phyloP scores from a whole-genome alignment of 1,140 invertebrate genomes.

The Drosophila prosaltans region DNA sequence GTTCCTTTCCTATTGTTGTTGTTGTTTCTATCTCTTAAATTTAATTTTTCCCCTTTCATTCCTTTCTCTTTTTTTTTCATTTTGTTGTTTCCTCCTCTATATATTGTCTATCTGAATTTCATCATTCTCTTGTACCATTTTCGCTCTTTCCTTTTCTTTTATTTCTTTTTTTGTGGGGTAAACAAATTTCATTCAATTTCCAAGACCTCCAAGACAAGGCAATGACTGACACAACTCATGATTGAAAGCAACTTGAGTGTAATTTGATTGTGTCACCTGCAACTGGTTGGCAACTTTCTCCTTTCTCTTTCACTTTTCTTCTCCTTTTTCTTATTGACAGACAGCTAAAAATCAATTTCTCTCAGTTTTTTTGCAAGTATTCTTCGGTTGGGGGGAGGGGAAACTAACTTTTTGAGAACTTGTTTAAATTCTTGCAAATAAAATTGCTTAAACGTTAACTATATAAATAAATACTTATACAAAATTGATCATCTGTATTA shows the following conservation, averaged over 20 bases:
- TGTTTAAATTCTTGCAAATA: no score
- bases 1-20: neutral
- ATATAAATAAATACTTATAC: no score
- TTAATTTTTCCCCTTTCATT: neutral
- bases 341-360: slow-evolving; percentile 3
- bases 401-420: no score
- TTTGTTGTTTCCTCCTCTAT: neutral
- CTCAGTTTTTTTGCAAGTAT: neutral
- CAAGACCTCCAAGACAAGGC: slow-evolving; percentile 7
- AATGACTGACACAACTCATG: slow-evolving; percentile 14
- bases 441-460: no score
- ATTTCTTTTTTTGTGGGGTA: neutral
- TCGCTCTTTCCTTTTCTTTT: neutral
- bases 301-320: neutral
- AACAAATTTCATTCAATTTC: slow-evolving; percentile 18
- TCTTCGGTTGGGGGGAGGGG: no score
- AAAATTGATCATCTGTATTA: no score
- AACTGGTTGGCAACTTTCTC: neutral
- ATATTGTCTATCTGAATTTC: no score
- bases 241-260: slow-evolving; percentile 14
- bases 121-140: neutral
- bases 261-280: slow-evolving; percentile 12
- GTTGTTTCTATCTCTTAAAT: slow-evolving; percentile 8
- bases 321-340: neutral
- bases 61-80: neutral